Evolutionary conservation across 2,797 vertebrate genomes (phyloP), one percentile per base, ranked within the genome.

Genomic region (Hipposideros larvatus): DNA sequence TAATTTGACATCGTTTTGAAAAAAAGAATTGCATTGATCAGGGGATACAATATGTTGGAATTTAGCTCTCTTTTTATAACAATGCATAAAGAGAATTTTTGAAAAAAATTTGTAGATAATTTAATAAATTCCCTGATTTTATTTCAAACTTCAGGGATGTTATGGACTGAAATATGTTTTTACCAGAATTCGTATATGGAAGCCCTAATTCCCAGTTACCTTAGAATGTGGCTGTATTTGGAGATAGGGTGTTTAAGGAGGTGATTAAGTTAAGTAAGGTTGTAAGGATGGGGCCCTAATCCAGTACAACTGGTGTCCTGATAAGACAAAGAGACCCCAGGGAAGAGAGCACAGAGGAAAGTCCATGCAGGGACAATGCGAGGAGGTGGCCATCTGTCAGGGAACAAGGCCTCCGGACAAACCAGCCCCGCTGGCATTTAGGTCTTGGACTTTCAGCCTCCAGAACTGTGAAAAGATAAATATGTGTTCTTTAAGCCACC

Each of bases 301-400:
- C 10, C 16, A 5, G 8, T 13, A 53, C 46, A 7, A n/a, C 19
- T 34, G 6, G 28, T 22, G 18, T 37, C 65, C 48, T 51, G 71
- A 68, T 19, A 71, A 41, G 31, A 46, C 48, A 14, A 16, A 46
- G 74, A 77, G 3, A 75, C 8, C 28, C 28, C 0, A 2, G 48
- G 31, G 21, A 18, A 1, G 41, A 18, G 11, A 55, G 16, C 13
- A 4, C 21, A 22, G 13, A 48, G 3, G 21, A 55, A 66, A 41
- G 0, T n/a, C 6, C 41, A 5, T 0, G 2, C 48, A 2, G 51
- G 28, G 34, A 21, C 4, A 26, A 0, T 41, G 13, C 13, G 18
- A 53, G 11, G 26, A 31, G 59, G 2, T 0, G 24, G 19, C 15
- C 8, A 2, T 14, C 2, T 11, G 37, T 7, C 26, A 57, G 46